These are phyloP conservation scores for Eubucco bourcierii DNA, from an alignment of 2,113 vertebrate genomes.

Conservation along the genomic window DNA sequence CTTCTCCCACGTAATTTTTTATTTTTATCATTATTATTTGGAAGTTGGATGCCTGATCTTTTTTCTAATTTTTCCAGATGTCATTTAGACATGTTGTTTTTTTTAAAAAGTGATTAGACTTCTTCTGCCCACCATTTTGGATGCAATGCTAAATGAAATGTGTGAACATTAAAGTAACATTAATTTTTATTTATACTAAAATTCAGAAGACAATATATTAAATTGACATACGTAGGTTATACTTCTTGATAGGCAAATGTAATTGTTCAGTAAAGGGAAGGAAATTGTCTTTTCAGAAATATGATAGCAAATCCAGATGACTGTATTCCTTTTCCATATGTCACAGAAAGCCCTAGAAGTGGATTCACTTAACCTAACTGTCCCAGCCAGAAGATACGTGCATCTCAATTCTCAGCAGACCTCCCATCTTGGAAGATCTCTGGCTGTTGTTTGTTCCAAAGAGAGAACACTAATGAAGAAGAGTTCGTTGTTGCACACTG, in stretches of 20 bases:
- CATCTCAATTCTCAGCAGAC: background rate
- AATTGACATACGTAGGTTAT: background rate
- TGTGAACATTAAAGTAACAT: background rate
- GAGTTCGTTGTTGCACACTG: accelerated
- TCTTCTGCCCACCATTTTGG: background rate
- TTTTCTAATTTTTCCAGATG: background rate
- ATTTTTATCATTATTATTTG: slow-evolving; percentile 59
- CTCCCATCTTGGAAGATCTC: background rate
- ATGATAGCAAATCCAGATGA: background rate
- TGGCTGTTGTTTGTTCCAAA: background rate
- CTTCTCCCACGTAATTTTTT: slow-evolving; percentile 56
- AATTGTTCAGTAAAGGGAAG: background rate
- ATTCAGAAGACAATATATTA: background rate
- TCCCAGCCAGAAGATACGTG: background rate
- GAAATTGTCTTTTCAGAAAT: background rate
- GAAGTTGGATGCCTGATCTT: background rate
- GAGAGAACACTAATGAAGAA: background rate
- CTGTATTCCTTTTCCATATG: background rate
- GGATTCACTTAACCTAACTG: background rate
- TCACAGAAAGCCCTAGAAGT: background rate
- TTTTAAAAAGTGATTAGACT: background rate
- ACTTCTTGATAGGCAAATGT: background rate
- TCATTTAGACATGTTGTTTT: background rate
- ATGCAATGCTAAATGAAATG: background rate
- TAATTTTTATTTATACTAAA: background rate